A percentile compares a stretch with the other conserved stretches of the same genome.
Evolutionary conservation across 2,888 invertebrate species (phyloP).

Genomic region (Heliconius ethilla): DNA sequence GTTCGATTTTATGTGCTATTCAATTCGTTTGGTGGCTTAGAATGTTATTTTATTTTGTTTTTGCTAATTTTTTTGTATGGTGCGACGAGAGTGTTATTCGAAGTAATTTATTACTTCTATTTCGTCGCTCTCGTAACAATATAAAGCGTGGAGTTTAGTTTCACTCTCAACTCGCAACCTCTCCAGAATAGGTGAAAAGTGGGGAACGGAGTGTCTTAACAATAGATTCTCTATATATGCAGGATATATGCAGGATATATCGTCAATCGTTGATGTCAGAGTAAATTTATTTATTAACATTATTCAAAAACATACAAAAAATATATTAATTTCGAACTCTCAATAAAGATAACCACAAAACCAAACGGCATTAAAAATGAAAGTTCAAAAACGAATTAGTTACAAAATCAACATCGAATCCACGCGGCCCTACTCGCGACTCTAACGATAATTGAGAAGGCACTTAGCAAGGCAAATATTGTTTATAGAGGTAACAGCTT

Average conservation of each 20-base stretch:
- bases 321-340: neutral
- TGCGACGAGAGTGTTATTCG: too few relatives aligned
- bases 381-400: slow-evolving; percentile 19
- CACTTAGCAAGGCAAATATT: slow-evolving; percentile 27
- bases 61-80: too few relatives aligned
- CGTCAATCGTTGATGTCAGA: neutral
- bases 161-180: neutral
- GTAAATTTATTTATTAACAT: too few relatives aligned
- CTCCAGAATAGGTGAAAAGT: neutral
- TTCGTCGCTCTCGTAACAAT: too few relatives aligned
- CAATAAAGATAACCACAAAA: neutral
- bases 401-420: slow-evolving; percentile 17
- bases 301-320: neutral
- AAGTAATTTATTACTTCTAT: too few relatives aligned
- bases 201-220: neutral
- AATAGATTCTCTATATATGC: neutral
- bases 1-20: neutral
- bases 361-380: neutral
- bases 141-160: too few relatives aligned
- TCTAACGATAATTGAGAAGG: slow-evolving; percentile 26
- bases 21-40: neutral
- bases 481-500: slow-evolving; percentile 24
- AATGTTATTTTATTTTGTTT: too few relatives aligned
- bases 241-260: too few relatives aligned
- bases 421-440: slow-evolving; percentile 14